Evolutionary conservation across 1,140 invertebrate genomes (phyloP), one percentile per base, ranked within the genome.

Genomic region (Panagrolaimus sp.): DNA sequence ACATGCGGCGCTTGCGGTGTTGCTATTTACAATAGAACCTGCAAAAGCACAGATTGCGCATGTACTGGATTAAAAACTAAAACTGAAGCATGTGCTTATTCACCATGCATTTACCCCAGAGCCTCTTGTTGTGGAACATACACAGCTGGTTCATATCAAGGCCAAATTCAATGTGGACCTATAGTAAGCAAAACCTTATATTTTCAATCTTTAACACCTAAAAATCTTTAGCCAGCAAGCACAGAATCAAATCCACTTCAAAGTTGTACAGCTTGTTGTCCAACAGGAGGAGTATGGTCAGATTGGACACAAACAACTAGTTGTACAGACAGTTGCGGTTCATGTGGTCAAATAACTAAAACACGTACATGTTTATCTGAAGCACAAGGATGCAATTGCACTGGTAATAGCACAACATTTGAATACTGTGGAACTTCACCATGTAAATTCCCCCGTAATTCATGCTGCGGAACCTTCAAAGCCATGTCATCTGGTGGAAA

Each of bases 251-350:
- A 38, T 7, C 31, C 31, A 4, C 31, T 38, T 38, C 31, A 4
- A 2, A 38, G 7, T 38, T 38, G 31, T 7, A 38, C 31, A 38
- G 31, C 51, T 57, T 57, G 51, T 5, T 57, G 51, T 16, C 51
- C 51, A 5, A 27, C 13, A 20, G 20, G 9, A 11, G 51, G 51
- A 57, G 27, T 57, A 23, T 57, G 51, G 51, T 57, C 51, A 4
- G 51, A 57, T 11, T 57, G 51, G 51, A 27, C 27, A 11, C 20
- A 57, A 57, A 57, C 51, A 3, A 27, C 27, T 1, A 14, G 9
- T n/a, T 57, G 51, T 57, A 57, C 51, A 1, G 51, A 57, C 27
- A 57, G 14, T 4, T 57, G 51, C 20, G 51, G 51, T 20, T 57
- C 51, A 11, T 57, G 51, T 57, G 51, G 14, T 57, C 51, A 57